Evolutionary conservation across 2,113 vertebrate genomes (phyloP).

Genomic region (Brienomyrus brachyistius): DNA sequence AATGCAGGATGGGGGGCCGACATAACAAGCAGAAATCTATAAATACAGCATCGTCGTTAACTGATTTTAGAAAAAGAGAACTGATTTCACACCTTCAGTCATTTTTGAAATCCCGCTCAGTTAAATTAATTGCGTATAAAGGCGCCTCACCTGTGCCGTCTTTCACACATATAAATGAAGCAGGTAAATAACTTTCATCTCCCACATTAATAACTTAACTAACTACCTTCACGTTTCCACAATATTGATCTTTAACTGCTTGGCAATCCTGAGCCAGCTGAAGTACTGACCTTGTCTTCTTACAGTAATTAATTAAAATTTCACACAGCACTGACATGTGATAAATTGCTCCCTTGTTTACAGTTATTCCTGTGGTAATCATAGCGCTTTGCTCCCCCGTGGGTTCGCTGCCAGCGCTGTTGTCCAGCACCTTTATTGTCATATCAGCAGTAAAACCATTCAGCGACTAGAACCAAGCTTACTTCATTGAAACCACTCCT

Average conservation of each 20-base stretch:
- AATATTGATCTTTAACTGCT: slow-evolving; percentile 51
- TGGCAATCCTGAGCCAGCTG: slow-evolving; percentile 23
- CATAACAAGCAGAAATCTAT: neutral
- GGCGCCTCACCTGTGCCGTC: neutral
- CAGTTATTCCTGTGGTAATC: slow-evolving; percentile 49
- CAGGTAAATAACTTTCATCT: neutral
- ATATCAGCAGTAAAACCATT: slow-evolving; percentile 32
- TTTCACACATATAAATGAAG: neutral
- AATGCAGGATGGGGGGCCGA: neutral
- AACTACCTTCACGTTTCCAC: slow-evolving; percentile 45
- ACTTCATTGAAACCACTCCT: slow-evolving; percentile 26
- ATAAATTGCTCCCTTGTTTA: slow-evolving; percentile 58
- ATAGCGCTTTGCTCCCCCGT: slow-evolving; percentile 13
- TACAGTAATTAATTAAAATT: slow-evolving; percentile 63
- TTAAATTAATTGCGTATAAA: neutral
- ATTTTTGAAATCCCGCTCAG: neutral
- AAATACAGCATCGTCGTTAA: neutral
- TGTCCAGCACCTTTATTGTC: slow-evolving; percentile 21
- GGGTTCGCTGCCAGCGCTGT: neutral
- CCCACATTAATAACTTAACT: slow-evolving; percentile 53
- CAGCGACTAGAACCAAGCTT: slow-evolving; percentile 20
- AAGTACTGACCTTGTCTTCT: slow-evolving; percentile 54
- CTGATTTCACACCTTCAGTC: neutral
- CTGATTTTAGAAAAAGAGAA: neutral
- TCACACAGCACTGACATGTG: slow-evolving; percentile 54